Conservation (phyloP, 2,888 invertebrate genomes). For the Diachrysia chrysitis region DNA sequence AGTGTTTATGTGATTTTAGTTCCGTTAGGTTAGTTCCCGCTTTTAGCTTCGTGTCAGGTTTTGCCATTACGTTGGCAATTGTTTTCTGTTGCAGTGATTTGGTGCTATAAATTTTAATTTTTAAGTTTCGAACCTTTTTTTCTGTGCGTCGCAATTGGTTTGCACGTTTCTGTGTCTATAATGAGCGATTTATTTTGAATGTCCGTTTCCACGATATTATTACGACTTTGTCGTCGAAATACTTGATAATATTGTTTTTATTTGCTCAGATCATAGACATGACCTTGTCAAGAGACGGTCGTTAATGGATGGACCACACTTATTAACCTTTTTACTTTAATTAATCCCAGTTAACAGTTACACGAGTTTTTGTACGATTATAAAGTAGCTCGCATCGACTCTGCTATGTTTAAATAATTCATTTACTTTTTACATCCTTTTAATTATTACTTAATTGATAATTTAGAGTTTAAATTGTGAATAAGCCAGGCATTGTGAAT, state of each 20-base stretch:
- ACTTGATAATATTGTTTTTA: conserved; percentile 3
- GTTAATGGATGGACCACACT: conserved; percentile 7
- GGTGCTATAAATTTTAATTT: conserved; percentile 48
- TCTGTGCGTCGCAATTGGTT: conserved; percentile 12
- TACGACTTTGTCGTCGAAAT: not conserved
- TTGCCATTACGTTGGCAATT: conserved; percentile 13
- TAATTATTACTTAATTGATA: conserved; percentile 38
- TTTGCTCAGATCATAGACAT: not conserved
- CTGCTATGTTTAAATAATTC: conserved; percentile 17
- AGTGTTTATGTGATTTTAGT: conserved; percentile 69
- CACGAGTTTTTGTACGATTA: not conserved
- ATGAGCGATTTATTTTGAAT: not conserved
- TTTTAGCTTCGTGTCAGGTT: conserved; percentile 29
- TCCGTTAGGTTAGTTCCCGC: conserved; percentile 31
- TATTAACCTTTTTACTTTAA: not conserved
- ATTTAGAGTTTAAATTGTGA: conserved; percentile 43
- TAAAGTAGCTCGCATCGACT: conserved; percentile 23
- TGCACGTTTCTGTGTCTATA: not conserved
- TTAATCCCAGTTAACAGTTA: not conserved
- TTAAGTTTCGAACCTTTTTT: conserved; percentile 11
- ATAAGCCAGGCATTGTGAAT: conserved; percentile 69
- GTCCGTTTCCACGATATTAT: not conserved
- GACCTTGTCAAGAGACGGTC: conserved; percentile 18
- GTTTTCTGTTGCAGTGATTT: conserved; percentile 53
- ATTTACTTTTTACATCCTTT: conserved; percentile 42